phyloP scores from a whole-genome alignment of 1,140 invertebrate species.

The Oscheius sp. region DNA sequence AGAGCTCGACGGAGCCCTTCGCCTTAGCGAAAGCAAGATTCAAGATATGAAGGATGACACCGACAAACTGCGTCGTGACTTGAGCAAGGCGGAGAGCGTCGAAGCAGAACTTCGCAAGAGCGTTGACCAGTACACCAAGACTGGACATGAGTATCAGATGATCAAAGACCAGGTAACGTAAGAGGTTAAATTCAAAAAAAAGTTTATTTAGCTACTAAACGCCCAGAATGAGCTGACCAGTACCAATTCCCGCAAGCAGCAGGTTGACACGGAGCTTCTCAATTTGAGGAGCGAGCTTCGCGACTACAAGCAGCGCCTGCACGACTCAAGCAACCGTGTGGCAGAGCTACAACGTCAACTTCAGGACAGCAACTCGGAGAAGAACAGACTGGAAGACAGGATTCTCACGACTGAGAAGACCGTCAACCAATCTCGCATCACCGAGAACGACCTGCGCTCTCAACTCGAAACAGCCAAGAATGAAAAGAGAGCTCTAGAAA shows the following conservation, averaged over 20 bases:
- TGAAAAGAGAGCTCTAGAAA: conserved; percentile 49
- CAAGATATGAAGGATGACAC: conserved; percentile 53
- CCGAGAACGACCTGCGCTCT: conserved; percentile 54
- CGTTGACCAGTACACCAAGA: conserved; percentile 46
- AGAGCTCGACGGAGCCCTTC: conserved; percentile 51
- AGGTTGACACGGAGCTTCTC: conserved; percentile 52
- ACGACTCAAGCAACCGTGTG: conserved; percentile 53
- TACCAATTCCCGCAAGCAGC: conserved; percentile 47
- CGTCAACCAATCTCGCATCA: conserved; percentile 45
- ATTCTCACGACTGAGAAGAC: conserved; percentile 56
- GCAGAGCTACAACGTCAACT: conserved; percentile 56
- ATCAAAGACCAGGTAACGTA: conserved; percentile 48
- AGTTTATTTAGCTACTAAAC: conserved; percentile 32
- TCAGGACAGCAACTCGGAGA: conserved; percentile 53
- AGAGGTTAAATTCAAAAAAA: not conserved
- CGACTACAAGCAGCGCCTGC: conserved; percentile 55
- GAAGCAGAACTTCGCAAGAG: conserved; percentile 52
- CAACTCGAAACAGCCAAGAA: conserved; percentile 56
- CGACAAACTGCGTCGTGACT: conserved; percentile 50
- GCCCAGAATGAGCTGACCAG: conserved; percentile 55
- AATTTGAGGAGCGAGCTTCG: conserved; percentile 52
- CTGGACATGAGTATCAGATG: conserved; percentile 44
- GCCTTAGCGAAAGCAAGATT: conserved; percentile 52
- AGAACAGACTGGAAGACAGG: conserved; percentile 56
- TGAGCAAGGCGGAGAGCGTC: conserved; percentile 50